Evolutionary conservation across 2,888 invertebrate species (phyloP).

Genomic region (Eubasilissa splendida): DNA sequence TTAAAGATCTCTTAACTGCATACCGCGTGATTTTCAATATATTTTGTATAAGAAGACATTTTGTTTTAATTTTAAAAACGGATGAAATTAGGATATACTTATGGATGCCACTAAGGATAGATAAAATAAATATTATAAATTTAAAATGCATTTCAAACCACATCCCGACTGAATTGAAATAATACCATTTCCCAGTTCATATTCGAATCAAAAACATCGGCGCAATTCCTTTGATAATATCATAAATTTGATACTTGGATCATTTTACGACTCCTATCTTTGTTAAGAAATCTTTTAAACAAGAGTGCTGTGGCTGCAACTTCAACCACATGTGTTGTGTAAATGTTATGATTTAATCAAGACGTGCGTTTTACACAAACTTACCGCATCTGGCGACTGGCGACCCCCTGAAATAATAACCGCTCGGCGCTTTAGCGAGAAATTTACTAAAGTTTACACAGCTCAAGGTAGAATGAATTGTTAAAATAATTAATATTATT

Average conservation of each 20-base stretch:
- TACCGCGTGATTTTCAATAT: no score
- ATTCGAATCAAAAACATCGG: not conserved
- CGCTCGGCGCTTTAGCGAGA: slow-evolving; percentile 33
- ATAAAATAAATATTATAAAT: no score
- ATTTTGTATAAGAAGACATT: no score
- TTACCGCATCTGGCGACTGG: slow-evolving; percentile 48
- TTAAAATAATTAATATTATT: no score
- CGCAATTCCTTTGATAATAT: not conserved
- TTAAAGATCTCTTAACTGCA: no score
- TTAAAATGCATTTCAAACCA: no score
- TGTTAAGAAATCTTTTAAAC: slow-evolving; percentile 14
- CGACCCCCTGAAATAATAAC: slow-evolving; percentile 49
- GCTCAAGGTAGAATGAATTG: no score
- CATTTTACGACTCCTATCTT: not conserved
- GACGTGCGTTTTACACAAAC: slow-evolving; percentile 2
- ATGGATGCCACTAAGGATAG: no score
- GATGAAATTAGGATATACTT: no score
- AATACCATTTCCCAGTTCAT: no score
- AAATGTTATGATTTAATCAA: slow-evolving; percentile 12
- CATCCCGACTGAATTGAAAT: no score
- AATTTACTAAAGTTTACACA: slow-evolving; percentile 35
- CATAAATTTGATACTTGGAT: slow-evolving; percentile 1
- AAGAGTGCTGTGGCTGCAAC: not conserved
- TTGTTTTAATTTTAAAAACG: no score
- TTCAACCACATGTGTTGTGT: slow-evolving; percentile 10